phyloP scores from a whole-genome alignment of 2,797 vertebrate genomes.

The Lerista edwardsae region DNA sequence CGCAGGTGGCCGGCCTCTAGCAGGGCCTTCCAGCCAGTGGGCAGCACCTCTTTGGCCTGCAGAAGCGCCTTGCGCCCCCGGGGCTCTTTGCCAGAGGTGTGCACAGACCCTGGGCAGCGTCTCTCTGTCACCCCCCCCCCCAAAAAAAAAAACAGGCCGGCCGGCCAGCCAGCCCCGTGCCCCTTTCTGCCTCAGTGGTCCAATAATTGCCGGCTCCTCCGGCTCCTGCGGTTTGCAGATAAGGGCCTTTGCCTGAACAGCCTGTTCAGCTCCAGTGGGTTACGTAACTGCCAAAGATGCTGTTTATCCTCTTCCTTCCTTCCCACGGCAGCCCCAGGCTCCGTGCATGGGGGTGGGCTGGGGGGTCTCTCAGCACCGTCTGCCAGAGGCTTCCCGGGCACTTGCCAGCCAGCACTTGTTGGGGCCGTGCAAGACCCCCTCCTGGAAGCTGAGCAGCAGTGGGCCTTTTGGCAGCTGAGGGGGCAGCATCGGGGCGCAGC shows the following conservation, averaged over 20 bases:
- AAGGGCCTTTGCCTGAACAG: conserved; percentile 18
- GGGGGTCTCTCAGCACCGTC: accelerated
- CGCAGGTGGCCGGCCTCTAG: too few relatives aligned
- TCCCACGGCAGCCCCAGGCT: background rate
- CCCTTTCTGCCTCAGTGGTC: background rate
- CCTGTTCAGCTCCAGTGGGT: background rate
- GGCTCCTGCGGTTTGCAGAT: conserved; percentile 24
- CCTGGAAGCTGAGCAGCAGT: background rate
- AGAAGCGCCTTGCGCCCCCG: too few relatives aligned
- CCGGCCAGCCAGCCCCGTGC: background rate
- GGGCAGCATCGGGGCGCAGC: background rate
- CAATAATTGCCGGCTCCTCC: background rate
- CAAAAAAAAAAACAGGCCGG: too few relatives aligned
- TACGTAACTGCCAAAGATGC: conserved; percentile 23
- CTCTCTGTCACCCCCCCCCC: background rate
- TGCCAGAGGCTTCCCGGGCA: background rate
- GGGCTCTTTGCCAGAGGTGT: background rate
- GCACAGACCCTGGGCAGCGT: too few relatives aligned
- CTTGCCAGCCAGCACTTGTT: background rate
- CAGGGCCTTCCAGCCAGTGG: background rate
- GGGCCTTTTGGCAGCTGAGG: background rate
- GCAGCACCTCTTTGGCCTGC: too few relatives aligned
- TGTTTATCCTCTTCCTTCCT: background rate
- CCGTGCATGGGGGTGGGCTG: background rate
- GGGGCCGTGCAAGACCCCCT: background rate